Base-by-base conservation (phyloP, 1,140 invertebrate species). In the Rhagoletis zephyria region DNA sequence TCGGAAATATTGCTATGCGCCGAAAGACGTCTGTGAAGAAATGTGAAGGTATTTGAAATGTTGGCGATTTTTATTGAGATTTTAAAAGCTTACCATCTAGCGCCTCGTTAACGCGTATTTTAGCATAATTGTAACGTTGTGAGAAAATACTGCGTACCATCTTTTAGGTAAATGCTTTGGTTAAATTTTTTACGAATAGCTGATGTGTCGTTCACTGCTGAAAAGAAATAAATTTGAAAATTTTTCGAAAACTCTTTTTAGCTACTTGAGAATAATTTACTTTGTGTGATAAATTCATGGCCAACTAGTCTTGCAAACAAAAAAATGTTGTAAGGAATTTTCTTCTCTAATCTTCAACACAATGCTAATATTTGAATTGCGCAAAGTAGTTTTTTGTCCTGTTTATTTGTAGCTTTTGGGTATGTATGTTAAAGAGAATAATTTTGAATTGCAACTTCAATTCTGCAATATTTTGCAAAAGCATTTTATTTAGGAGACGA, bases 131-230 rank as follows among this genome's bases (percentile, higher is more conserved):
- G 30, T 88, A 88, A 16, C 88, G 85, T 64, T 88, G 88, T 12
- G 88, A 88, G 51, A 88, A 88, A 56, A 87, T 87, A 30, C 88
- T 88, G 19, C 88, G 70, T 30, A 88, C 87, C 87, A 88, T 88
- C 40, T 63, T 81, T 4, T 67, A 4, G 9, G 61, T n/a, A 16
- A 63, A 63, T 63, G 74, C 14, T 81, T 56, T 81, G 3, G 5
- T 85, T 87, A 67, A 9, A 19, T 87, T 87, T 87, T 67, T 30
- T 40, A 64, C 4, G 45, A 48, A 77, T 77, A 48, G 70, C 42
- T 77, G 16, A 9, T 81, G 48, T 48, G 7, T 56, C 74, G 42
- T 42, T 51, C 74, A 51, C 74, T 56, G 74, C 74, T 56, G 48
- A 81, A 81, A 56, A 6, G 48, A 81, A 81, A 56, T 81, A 30